These are phyloP conservation scores for Magallana nippona DNA, from an alignment of 2,888 invertebrate genomes.

Conservation along the genomic window DNA sequence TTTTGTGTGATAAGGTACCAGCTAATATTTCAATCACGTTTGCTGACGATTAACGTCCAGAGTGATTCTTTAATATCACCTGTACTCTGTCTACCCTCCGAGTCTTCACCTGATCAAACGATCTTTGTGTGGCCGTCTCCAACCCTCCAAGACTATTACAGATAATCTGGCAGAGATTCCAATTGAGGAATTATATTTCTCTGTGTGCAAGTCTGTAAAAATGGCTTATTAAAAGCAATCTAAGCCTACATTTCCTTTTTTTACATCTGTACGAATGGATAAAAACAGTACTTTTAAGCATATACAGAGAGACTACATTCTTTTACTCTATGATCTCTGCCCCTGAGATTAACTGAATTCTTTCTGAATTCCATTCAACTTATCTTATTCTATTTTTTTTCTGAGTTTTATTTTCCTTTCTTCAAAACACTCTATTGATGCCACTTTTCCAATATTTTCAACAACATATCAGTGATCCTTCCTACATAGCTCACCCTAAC, in stretches of 20 bases:
- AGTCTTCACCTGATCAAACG: conserved; percentile 10
- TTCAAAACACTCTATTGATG: no score
- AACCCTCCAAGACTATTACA: conserved; percentile 19
- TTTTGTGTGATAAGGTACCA: conserved; percentile 13
- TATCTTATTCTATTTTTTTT: no score
- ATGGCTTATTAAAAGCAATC: not conserved
- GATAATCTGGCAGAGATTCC: conserved; percentile 5
- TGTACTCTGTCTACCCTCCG: not conserved
- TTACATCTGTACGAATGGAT: not conserved
- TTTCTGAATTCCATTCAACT: not conserved
- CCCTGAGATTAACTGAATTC: not conserved
- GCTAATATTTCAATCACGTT: conserved; percentile 14
- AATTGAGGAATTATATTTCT: conserved; percentile 12
- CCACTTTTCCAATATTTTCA: no score
- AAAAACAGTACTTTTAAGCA: not conserved
- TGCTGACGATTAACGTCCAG: not conserved
- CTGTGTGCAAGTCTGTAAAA: not conserved
- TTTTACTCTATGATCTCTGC: not conserved
- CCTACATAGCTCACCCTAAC: no score
- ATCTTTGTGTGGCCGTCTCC: not conserved
- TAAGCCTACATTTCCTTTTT: conserved; percentile 6
- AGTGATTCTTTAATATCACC: not conserved
- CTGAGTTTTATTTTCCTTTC: no score
- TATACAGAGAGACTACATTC: not conserved
- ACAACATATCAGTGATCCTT: no score